Evolutionary conservation across 2,888 invertebrate species (phyloP).

Genomic region (Argyresthia albistria): DNA sequence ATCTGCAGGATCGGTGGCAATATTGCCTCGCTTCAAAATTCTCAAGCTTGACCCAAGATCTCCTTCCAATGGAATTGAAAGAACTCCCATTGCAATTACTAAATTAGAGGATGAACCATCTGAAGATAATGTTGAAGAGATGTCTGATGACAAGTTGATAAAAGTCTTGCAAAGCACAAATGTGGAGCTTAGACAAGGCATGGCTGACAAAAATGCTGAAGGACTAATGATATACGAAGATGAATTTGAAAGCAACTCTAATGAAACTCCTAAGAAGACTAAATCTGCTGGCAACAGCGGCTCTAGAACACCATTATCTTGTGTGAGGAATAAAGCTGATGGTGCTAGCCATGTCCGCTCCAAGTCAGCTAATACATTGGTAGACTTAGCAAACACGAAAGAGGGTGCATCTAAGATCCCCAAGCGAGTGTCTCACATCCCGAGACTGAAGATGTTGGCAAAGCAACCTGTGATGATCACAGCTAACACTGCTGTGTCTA

Average conservation of each 20-base stretch:
- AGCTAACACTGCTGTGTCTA: conserved; percentile 40
- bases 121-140: conserved; percentile 52
- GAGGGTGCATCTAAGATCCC: conserved; percentile 25
- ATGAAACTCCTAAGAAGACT: conserved; percentile 47
- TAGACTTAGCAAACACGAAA: conserved; percentile 38
- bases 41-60: conserved; percentile 58
- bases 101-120: conserved; percentile 27
- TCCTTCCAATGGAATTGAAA: conserved; percentile 56
- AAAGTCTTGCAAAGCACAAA: conserved; percentile 54
- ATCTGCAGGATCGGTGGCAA: conserved; percentile 5
- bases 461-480: conserved; percentile 33
- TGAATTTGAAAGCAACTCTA: conserved; percentile 27
- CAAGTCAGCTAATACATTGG: conserved; percentile 54
- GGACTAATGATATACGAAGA: conserved; percentile 75
- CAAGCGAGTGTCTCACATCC: conserved; percentile 54
- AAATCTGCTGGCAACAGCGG: conserved; percentile 41
- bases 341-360: conserved; percentile 38
- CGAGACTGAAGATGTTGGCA: conserved; percentile 49
- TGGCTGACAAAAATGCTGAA: conserved; percentile 45
- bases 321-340: conserved; percentile 63
- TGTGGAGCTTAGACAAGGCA: conserved; percentile 35
- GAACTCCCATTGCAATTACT: conserved; percentile 58
- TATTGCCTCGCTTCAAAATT: conserved; percentile 25
- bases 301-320: conserved; percentile 58
- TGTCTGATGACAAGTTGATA: conserved; percentile 60